Conservation (phyloP, 2,113 vertebrate species). For the Entosphenus tridentatus region DNA sequence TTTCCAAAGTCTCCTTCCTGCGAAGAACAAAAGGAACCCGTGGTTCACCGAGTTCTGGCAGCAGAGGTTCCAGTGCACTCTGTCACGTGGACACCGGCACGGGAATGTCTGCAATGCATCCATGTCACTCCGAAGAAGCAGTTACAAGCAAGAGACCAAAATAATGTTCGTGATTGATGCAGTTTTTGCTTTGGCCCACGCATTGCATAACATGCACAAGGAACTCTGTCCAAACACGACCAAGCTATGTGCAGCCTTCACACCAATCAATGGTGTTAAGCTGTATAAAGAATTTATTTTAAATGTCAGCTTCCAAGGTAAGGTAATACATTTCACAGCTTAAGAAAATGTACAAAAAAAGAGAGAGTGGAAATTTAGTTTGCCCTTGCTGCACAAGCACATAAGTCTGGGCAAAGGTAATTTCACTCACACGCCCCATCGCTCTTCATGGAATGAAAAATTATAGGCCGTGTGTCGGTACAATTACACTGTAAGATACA, state of each 20-base stretch:
- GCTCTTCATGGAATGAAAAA: no score
- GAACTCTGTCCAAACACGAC: constrained; percentile 50
- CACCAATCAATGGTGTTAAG: constrained; percentile 56
- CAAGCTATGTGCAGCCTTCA: constrained; percentile 64
- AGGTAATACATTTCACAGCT: constrained; percentile 12
- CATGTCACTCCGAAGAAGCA: constrained; percentile 35
- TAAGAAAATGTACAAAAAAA: no score
- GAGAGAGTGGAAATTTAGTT: no score
- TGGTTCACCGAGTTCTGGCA: constrained; percentile 98
- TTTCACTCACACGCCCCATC: no score
- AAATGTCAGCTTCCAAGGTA: constrained; percentile 83
- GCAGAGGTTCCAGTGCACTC: constrained; percentile 52
- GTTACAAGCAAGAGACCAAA: constrained; percentile 85
- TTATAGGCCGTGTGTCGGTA: no score
- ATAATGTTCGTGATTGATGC: constrained; percentile 93
- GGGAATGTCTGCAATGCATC: constrained; percentile 32
- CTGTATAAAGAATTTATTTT: constrained; percentile 92
- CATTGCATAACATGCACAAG: constrained; percentile 72
- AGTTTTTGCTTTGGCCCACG: constrained; percentile 78
- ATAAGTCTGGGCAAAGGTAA: no score
- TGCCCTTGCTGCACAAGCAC: constrained; percentile 45
- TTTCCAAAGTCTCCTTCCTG: constrained; percentile 38
- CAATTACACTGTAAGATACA: no score
- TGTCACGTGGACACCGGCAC: constrained; percentile 25
- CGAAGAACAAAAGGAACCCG: constrained; percentile 68